phyloP scores from a whole-genome alignment of 30 jellyfish, hydroid and myxozoan species.

The Sanderia malayensis region DNA sequence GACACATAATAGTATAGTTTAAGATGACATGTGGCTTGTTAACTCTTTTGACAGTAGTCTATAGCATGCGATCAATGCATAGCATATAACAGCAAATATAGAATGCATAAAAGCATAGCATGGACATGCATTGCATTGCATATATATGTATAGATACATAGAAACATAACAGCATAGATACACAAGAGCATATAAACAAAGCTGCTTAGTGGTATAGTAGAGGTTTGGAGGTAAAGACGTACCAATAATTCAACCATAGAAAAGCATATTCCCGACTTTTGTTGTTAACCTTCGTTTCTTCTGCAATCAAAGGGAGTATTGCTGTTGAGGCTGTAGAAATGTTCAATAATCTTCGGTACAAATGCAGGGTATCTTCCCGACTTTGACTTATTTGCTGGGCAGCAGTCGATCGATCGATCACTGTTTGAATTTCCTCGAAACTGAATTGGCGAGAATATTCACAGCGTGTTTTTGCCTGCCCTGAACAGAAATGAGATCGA shows the following conservation, averaged over 20 bases:
- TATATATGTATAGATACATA: too few relatives aligned
- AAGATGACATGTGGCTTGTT: too few relatives aligned
- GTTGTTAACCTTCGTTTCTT: neutral
- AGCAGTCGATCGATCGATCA: neutral
- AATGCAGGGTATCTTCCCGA: neutral
- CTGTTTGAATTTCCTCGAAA: neutral
- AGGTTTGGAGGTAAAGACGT: neutral
- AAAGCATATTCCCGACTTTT: neutral
- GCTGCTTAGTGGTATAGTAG: neutral
- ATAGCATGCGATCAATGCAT: too few relatives aligned
- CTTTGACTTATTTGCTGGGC: neutral
- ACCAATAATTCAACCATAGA: conserved; percentile 4
- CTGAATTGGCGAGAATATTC: neutral
- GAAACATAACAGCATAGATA: too few relatives aligned
- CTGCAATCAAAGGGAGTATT: neutral
- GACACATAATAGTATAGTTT: too few relatives aligned
- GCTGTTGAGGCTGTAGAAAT: neutral
- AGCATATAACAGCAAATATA: too few relatives aligned
- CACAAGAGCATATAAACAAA: too few relatives aligned
- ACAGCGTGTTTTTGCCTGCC: neutral
- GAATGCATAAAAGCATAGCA: too few relatives aligned
- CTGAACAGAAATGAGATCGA: neutral
- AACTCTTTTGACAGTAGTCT: too few relatives aligned
- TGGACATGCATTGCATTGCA: too few relatives aligned
- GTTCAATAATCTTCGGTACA: neutral